Evolutionary conservation across 1,140 invertebrate genomes (phyloP), one percentile per base, ranked within the genome.

Genomic region (Trachymyrmex cornetzi): DNA sequence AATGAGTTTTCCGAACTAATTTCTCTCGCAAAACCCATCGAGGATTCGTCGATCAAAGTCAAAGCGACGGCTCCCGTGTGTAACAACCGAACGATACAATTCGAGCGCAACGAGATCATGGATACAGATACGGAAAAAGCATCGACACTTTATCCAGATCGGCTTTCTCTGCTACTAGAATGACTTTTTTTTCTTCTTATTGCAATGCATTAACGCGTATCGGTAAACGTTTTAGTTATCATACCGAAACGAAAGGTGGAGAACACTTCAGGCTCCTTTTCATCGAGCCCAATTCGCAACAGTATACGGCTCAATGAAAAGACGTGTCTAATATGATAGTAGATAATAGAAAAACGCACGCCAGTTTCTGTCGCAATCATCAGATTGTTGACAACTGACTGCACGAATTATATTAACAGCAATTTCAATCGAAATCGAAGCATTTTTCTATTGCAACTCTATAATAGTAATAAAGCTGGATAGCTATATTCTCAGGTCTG

Each of bases 1-100:
- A 81, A 55, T 81, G 66, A 71, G 79, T 57, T 81, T 81, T 27
- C 34, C 66, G 22, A 72, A 81, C 79, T 81, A 81, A 81, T 81
- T 57, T 71, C 79, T 81, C 64, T 71, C 34, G 79, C 50, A 30
- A 79, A 48, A n/a, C 30, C 38, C 38, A 71, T 71, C 50, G 7
- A 27, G 79, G 30, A 81, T 81, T 81, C 66, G 44, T 71, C 64
- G 48, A 57, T 81, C 79, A 71, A 81, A 81, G 77, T 69, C 77
- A 53, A 81, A 71, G 48, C n/a, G 44, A 71, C 27, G 63, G 22
- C 9, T 53, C 34, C 7, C 30, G 22, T 14, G 27, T 81, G 19
- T 55, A 55, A 55, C 48, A 34, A 55, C 27, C 77, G 24, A 67
- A 67, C 77, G 50, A 19, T 71, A 34, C 79, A 71, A 81, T 81